Evolutionary conservation across 2,113 vertebrate species (phyloP).

Genomic region (Tupaia tana): DNA sequence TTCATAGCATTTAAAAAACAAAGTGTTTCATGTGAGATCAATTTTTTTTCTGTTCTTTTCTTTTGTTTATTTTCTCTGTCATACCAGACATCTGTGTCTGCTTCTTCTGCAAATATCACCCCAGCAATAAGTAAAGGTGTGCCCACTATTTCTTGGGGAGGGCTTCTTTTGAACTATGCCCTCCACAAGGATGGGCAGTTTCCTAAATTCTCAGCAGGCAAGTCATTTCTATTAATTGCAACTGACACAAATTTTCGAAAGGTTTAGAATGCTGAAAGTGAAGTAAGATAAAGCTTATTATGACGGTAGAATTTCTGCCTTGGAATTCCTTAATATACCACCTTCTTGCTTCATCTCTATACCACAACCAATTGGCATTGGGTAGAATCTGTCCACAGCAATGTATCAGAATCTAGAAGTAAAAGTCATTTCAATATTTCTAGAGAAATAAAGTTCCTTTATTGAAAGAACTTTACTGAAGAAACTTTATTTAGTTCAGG

Average conservation of each 20-base stretch:
- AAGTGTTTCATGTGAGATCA: background rate
- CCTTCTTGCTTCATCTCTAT: rapidly evolving
- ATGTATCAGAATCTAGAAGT: background rate
- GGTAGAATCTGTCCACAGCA: background rate
- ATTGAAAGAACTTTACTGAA: background rate
- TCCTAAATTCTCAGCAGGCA: background rate
- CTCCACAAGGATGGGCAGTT: background rate
- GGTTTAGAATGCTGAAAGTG: background rate
- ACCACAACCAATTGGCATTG: background rate
- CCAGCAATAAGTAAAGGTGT: background rate
- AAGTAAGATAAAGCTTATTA: background rate
- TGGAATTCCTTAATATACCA: background rate
- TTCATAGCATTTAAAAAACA: background rate
- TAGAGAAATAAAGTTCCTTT: background rate
- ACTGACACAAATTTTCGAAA: background rate
- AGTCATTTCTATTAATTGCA: background rate
- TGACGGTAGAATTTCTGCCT: background rate
- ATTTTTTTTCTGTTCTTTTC: background rate
- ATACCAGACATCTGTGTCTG: background rate
- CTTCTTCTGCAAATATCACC: background rate
- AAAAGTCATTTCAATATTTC: background rate
- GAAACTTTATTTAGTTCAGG: background rate
- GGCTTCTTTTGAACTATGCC: background rate
- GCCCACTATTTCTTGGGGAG: background rate
- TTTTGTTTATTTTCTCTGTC: background rate